Conservation (phyloP, 2,888 invertebrate genomes). For the Lapara coniferarum region DNA sequence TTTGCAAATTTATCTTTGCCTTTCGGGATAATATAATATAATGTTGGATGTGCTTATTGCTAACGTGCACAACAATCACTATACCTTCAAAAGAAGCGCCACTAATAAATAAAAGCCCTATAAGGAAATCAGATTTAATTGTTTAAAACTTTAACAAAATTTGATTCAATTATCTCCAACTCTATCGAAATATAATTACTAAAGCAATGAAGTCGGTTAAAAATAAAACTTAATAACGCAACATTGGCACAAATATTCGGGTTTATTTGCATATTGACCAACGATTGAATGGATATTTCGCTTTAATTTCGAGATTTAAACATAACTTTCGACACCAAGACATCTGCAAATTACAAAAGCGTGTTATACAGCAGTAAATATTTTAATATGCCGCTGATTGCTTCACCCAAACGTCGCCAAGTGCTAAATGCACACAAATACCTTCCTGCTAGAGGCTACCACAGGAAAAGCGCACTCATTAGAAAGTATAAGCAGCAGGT, state of each 20-base stretch:
- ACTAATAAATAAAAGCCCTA: background rate
- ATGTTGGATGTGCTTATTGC: background rate
- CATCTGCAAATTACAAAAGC: slow-evolving; percentile 38
- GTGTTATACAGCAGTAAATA: slow-evolving; percentile 35
- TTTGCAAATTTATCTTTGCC: too few species aligned
- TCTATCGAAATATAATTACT: background rate
- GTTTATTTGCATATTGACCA: slow-evolving; percentile 11
- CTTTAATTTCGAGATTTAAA: slow-evolving; percentile 34
- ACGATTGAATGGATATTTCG: slow-evolving; percentile 19
- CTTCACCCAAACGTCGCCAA: slow-evolving; percentile 36
- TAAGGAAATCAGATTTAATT: background rate
- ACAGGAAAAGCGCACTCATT: slow-evolving; percentile 64
- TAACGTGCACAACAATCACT: background rate
- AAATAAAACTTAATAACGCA: background rate
- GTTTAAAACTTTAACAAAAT: background rate
- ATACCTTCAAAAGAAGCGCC: background rate
- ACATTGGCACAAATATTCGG: background rate
- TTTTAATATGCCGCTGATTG: slow-evolving; percentile 37
- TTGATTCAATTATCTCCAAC: background rate
- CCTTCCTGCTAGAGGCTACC: slow-evolving; percentile 48
- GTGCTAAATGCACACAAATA: slow-evolving; percentile 49
- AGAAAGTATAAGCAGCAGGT: slow-evolving; percentile 62
- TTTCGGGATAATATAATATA: too few species aligned
- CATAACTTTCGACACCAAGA: slow-evolving; percentile 36
- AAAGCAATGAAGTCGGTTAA: background rate